A percentile compares a stretch with the other conserved stretches of the same genome.
phyloP scores from a whole-genome alignment of 2,797 vertebrate species.

The Heliangelus exortis region DNA sequence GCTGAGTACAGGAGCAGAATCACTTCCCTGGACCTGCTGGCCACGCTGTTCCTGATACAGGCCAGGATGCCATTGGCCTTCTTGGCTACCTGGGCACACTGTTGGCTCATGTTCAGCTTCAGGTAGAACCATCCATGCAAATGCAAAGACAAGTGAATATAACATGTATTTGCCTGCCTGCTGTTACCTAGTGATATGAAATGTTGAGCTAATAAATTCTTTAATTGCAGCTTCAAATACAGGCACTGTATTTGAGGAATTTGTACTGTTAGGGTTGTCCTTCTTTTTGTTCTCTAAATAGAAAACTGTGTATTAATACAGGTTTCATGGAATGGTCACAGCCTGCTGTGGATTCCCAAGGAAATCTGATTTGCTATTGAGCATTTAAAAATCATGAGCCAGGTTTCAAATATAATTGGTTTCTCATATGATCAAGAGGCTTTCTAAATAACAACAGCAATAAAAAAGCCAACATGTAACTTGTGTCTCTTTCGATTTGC shows the following conservation, averaged over 20 bases:
- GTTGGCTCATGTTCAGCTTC: too few species aligned
- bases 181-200: slow-evolving; percentile 26
- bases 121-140: not conserved
- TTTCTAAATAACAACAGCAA: slow-evolving; percentile 1
- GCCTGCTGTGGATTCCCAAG: not conserved
- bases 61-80: too few species aligned
- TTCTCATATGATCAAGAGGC: not conserved
- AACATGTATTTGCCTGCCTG: not conserved
- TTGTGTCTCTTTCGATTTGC: not conserved
- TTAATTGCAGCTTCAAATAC: slow-evolving; percentile 21
- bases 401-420: slow-evolving; percentile 18
- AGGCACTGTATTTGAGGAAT: not conserved
- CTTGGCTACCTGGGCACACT: too few species aligned
- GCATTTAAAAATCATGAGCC: not conserved
- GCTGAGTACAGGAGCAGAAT: too few species aligned
- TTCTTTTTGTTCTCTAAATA: not conserved
- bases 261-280: not conserved
- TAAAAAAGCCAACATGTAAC: not conserved
- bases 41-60: too few species aligned
- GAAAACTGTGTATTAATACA: not conserved
- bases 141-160: slow-evolving; percentile 17
- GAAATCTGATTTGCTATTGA: not conserved
- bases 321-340: not conserved
- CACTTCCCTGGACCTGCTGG: too few species aligned
- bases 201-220: slow-evolving; percentile 29